Evolutionary conservation across 2,888 invertebrate species (phyloP), one percentile per base, ranked within the genome.

Genomic region (Chymomyza amoena): DNA sequence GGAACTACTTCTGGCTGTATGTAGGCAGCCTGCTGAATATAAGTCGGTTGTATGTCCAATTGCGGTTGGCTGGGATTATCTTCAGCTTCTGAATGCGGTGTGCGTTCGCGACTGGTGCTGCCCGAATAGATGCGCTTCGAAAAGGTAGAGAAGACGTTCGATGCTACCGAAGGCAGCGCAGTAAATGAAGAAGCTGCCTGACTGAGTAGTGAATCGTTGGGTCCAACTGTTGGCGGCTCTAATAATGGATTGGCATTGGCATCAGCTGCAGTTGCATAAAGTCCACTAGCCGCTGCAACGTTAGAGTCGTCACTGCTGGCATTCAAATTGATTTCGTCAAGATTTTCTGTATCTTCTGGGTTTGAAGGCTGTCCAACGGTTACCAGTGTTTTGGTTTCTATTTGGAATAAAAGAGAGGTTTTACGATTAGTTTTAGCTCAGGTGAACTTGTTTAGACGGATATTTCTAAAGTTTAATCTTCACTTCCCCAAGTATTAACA

Each of bases 61-160:
- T 87, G 86, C 0, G 90, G 80, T 65, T 66, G 75, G 45, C 13
- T 66, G 32, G 80, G 83, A 16, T 69, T 67, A 9, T 80, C 78
- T 9, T 77, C 72, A 1, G 75, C 15, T 1, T 88, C 89, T 32
- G 71, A 64, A 15, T 45, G 25, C 9, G 77, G 82, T 15, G 79
- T 79, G 6, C 65, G 73, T 66, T 80, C 87, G 59, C 79, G 81
- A 72, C 82, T 84, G 15, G 76, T 77, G 64, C 86, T 79, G 13
- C 81, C 73, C 9, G 86, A 85, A 74, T 90, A 90, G 62, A 92
- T 90, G 60, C 91, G 90, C 61, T 91, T 91, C 2, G 92, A 91
- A 79, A 91, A 92, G 62, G 94, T 94, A 45, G 93, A 94, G 75
- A 95, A 93, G 0, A 95, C 94, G 10, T 94, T 94, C 61, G 94